Percentiles rank a stretch among this genome's conserved stretches.
phyloP scores from a whole-genome alignment of 1,140 invertebrate species.

The Panulirus ornatus region DNA sequence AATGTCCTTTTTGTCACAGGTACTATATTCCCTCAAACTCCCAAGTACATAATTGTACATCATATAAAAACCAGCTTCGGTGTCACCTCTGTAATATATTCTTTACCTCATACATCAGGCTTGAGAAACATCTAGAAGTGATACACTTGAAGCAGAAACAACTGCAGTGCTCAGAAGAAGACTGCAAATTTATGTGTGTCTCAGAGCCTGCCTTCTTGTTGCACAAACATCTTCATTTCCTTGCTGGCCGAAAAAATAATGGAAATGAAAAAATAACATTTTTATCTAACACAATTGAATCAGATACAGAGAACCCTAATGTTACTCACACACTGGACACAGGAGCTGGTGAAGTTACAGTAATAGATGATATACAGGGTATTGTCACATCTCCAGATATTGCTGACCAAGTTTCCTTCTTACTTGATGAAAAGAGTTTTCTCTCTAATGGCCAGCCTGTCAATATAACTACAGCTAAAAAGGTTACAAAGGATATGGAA shows the following conservation, averaged over 20 bases:
- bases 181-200: slow-evolving; percentile 46
- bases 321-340: background rate
- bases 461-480: slow-evolving; percentile 41
- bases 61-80: slow-evolving; percentile 61
- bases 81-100: slow-evolving; percentile 61
- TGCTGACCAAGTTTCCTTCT: slow-evolving; percentile 57
- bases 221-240: slow-evolving; percentile 59
- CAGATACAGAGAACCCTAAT: slow-evolving; percentile 3
- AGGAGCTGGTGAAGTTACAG: slow-evolving; percentile 27
- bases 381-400: slow-evolving; percentile 47
- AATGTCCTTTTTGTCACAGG: slow-evolving; percentile 54
- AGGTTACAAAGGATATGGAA: background rate
- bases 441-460: slow-evolving; percentile 35
- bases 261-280: background rate
- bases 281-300: background rate
- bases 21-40: slow-evolving; percentile 57
- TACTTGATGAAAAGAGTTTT: slow-evolving; percentile 59
- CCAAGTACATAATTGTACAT: slow-evolving; percentile 57
- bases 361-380: slow-evolving; percentile 54
- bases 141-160: slow-evolving; percentile 55
- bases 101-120: slow-evolving; percentile 52
- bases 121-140: slow-evolving; percentile 64
- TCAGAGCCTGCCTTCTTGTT: slow-evolving; percentile 43
- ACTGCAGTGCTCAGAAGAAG: slow-evolving; percentile 19
- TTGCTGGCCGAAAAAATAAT: background rate